Evolutionary conservation across 2,888 invertebrate species (phyloP), one percentile per base, ranked within the genome.

Genomic region (Pomacea canaliculata): DNA sequence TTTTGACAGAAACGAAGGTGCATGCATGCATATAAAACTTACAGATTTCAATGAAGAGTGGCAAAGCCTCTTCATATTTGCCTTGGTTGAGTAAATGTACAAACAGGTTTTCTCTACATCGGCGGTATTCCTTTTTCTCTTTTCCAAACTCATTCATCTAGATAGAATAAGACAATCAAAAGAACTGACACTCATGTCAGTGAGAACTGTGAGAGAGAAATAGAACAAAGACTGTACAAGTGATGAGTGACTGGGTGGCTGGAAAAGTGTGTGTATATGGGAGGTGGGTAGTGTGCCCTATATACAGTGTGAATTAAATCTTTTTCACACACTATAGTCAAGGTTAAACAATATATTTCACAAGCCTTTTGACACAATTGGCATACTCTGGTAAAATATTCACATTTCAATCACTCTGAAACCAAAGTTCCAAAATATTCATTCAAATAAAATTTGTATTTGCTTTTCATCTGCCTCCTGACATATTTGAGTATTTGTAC

Each of bases 401-500:
- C 23, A 23, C 23, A 23, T 23, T 56, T 10, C 16, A 16, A 4
- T 56, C 16, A 16, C 16, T 8, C 51, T 56, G 51, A 56, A 16
- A 56, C 0, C 51, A 56, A 13, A 13, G 51, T 56, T 16, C 37
- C 37, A 37, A 37, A 37, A 16, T 7, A 7, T 56, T 10, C 12
- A 56, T 56, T 56, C 16, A 56, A 13, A 56, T 56, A 56, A 16
- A 56, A 56, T 56, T 10, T 16, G 10, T 51, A 51, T 56, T 56
- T 56, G 16, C 37, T 37, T 0, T 37, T 37, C 3, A 37, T 37
- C 3, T 37, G 37, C 37, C 37, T 37, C 5, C 37, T 37, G 37
- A 3, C 4, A 37, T 37, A 37, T 37, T 37, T 37, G 37, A 37
- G 37, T 37, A 37, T 37, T 1, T 56, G 51, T 70, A 87, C 87